Evolutionary conservation across 64 coral and sea anemone species (phyloP).

Genomic region (Montipora sp.): DNA sequence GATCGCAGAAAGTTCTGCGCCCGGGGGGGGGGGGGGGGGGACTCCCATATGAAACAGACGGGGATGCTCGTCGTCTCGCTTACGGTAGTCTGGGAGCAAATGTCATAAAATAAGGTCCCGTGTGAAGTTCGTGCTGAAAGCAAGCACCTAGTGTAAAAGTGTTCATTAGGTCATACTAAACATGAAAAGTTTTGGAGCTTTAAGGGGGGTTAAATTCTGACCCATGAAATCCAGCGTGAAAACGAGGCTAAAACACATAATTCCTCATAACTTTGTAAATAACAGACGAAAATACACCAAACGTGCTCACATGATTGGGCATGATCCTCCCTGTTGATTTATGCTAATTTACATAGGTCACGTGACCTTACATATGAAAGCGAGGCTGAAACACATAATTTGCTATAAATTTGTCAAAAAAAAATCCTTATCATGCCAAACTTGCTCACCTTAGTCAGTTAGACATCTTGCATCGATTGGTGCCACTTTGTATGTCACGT

Average conservation of each 20-base stretch:
- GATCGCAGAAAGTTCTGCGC: neutral
- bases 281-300: constrained; percentile 63
- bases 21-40: no score
- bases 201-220: constrained; percentile 28
- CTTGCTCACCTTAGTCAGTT: constrained; percentile 70
- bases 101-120: constrained; percentile 71
- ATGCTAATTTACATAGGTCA: constrained; percentile 74
- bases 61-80: no score
- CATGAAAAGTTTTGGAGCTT: constrained; percentile 72
- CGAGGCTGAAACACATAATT: neutral
- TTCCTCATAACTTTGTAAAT: constrained; percentile 52
- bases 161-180: constrained; percentile 61
- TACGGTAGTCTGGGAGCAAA: constrained; percentile 70
- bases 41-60: no score
- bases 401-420: no score
- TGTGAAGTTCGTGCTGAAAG: constrained; percentile 66
- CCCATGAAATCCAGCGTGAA: constrained; percentile 22
- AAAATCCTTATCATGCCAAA: constrained; percentile 65
- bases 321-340: constrained; percentile 79
- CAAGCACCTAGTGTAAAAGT: constrained; percentile 62
- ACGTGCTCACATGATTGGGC: constrained; percentile 79
- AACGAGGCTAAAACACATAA: constrained; percentile 41
- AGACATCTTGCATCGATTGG: constrained; percentile 65
- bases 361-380: constrained; percentile 66
- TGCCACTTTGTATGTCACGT: constrained; percentile 67